Conservation (phyloP, 2,797 vertebrate genomes). For the Prunella strophiata region DNA sequence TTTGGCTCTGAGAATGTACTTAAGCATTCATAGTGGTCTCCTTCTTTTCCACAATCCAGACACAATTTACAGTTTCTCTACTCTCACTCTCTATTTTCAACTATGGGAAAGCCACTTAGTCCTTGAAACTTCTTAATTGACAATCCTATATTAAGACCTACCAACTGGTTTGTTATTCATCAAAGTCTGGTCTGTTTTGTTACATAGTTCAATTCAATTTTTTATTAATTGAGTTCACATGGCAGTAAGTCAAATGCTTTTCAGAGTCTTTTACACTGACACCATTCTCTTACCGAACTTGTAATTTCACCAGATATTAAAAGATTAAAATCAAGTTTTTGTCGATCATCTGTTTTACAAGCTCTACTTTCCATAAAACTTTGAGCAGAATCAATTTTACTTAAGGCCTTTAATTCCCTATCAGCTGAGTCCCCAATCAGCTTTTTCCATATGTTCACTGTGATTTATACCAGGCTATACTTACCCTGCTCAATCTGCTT, state of each 20-base stretch:
- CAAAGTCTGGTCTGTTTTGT: not conserved
- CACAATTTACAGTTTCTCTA: not conserved
- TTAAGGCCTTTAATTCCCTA: slow-evolving; percentile 46
- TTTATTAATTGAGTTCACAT: not conserved
- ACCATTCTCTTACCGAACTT: not conserved
- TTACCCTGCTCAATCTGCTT: slow-evolving; percentile 57
- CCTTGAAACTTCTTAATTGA: not conserved
- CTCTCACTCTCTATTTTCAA: not conserved
- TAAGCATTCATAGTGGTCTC: not conserved
- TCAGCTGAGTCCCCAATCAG: slow-evolving; percentile 53
- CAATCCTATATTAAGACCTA: not conserved
- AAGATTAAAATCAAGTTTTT: not conserved
- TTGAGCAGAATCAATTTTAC: slow-evolving; percentile 39
- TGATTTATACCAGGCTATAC: slow-evolving; percentile 62
- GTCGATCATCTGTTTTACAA: slow-evolving; percentile 1
- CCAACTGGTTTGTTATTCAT: not conserved
- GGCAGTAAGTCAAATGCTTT: not conserved
- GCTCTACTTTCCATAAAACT: slow-evolving; percentile 15
- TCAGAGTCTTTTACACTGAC: not conserved
- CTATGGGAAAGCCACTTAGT: not conserved
- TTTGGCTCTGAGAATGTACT: not conserved
- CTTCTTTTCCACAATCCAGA: not conserved
- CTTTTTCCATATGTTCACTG: slow-evolving; percentile 60
- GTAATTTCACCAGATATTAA: not conserved
- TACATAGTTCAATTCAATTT: not conserved